Conservation (phyloP, 2,888 invertebrate species). For the Epinotia demarniana region DNA sequence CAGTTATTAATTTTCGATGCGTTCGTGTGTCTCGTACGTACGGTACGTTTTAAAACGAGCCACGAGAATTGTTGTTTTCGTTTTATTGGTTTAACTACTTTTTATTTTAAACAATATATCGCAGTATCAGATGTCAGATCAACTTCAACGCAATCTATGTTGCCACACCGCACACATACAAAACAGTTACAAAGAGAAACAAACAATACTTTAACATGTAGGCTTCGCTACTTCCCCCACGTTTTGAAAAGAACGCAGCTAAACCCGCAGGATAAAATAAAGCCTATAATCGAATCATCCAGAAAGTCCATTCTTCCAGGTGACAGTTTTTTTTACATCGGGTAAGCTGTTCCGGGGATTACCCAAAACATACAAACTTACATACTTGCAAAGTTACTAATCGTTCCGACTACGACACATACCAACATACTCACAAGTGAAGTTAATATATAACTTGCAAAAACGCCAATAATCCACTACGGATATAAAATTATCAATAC, state of each 20-base stretch:
- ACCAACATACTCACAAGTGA: not conserved
- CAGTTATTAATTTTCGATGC: constrained; percentile 12
- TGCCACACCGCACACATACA: no score
- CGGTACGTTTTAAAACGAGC: not conserved
- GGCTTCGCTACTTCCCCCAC: not conserved
- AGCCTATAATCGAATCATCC: not conserved
- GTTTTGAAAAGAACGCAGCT: not conserved
- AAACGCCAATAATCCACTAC: constrained; percentile 17
- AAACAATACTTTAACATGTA: no score
- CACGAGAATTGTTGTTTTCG: not conserved
- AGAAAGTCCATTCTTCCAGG: no score
- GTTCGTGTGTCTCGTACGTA: constrained; percentile 10
- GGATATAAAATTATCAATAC: constrained; percentile 48
- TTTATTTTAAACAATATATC: not conserved
- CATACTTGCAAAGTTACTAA: not conserved
- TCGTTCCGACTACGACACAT: not conserved
- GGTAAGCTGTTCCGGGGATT: not conserved
- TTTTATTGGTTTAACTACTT: not conserved
- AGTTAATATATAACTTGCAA: not conserved
- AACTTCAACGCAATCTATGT: no score
- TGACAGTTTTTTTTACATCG: no score
- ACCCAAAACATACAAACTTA: not conserved
- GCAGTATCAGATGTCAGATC: not conserved
- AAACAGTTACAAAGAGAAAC: no score
- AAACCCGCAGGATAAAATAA: not conserved